A percentile compares a stretch with the other conserved stretches of the same genome.
phyloP scores from a whole-genome alignment of 2,113 vertebrate genomes.

The Ciconia stormi region DNA sequence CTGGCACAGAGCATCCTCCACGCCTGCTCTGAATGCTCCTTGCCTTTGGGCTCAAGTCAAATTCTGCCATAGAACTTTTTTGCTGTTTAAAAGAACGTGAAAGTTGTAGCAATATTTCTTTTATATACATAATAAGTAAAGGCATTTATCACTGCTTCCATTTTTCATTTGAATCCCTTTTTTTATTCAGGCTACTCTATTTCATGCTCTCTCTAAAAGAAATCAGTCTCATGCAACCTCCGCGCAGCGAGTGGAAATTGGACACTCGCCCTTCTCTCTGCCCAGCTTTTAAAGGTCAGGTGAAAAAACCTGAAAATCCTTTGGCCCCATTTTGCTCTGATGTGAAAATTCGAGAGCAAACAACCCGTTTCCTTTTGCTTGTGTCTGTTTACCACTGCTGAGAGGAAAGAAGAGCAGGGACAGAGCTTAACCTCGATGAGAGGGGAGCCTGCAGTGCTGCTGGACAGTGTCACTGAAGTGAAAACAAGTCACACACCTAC shows the following conservation, averaged over 20 bases:
- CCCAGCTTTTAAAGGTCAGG: not conserved
- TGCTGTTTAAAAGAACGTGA: not conserved
- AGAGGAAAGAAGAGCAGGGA: not conserved
- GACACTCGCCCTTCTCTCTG: not conserved
- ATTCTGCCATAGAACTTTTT: not conserved
- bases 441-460: not conserved
- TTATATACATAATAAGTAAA: not conserved
- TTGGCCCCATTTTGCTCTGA: not conserved
- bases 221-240: not conserved
- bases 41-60: not conserved
- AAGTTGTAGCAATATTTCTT: not conserved
- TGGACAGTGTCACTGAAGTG: not conserved
- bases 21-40: not conserved
- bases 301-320: not conserved
- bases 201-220: not conserved
- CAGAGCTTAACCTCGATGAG: not conserved
- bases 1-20: not conserved
- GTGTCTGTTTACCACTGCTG: not conserved
- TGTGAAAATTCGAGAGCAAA: not conserved
- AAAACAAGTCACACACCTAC: not conserved
- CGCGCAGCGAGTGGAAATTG: rapidly evolving
- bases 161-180: not conserved
- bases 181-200: not conserved
- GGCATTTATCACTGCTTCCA: not conserved
- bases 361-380: not conserved